phyloP scores from a whole-genome alignment of 2,797 vertebrate species.

The Vespertilio murinus region DNA sequence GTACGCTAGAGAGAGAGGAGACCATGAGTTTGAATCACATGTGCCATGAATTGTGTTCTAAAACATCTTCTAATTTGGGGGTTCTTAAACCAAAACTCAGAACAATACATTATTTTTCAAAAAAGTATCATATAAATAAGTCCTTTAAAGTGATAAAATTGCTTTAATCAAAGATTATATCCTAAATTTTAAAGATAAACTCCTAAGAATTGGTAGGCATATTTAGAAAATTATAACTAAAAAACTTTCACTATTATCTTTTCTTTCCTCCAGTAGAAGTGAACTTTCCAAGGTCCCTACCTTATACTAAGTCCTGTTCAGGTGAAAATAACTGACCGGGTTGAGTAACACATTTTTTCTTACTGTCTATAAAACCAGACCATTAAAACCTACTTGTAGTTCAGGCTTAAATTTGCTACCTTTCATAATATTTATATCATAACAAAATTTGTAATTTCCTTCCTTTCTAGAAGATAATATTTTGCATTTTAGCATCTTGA shows the following conservation, averaged over 20 bases:
- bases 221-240: not conserved
- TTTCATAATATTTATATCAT: not conserved
- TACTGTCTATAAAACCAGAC: not conserved
- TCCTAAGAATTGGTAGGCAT: not conserved
- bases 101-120: not conserved
- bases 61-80: not conserved
- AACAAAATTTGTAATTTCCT: not conserved
- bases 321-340: not conserved
- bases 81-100: not conserved
- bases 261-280: not conserved
- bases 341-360: not conserved
- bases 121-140: not conserved
- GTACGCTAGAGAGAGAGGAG: slow-evolving; percentile 82
- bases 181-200: not conserved
- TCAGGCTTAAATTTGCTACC: not conserved
- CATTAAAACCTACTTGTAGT: not conserved
- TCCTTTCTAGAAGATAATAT: not conserved
- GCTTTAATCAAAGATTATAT: not conserved
- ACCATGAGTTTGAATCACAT: not conserved
- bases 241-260: not conserved
- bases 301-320: accelerated
- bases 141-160: not conserved
- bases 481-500: not conserved
- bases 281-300: not conserved
- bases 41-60: slow-evolving; percentile 22